Base-by-base conservation (phyloP, 2,888 invertebrate species). In the Druceiella hillmani region DNA sequence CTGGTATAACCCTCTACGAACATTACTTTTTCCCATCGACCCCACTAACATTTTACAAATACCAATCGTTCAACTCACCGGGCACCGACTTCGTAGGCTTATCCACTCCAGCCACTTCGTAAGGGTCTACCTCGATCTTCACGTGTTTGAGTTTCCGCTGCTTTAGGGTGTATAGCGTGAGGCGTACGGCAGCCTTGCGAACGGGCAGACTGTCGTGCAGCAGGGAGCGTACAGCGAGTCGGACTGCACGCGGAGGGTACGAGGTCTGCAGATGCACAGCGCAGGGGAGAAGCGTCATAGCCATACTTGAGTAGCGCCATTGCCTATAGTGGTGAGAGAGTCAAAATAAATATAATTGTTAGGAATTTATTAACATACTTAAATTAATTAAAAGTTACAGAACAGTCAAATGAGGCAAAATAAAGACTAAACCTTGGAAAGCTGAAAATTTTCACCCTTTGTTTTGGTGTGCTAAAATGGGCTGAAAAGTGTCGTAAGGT, bases 281-380 rank as follows among this genome's bases (percentile, higher is more conserved):
- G 52, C 79, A 74, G 2, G 76, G 74, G 5, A 92, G 62, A 64
- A 91, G 78, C 44, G 78, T 77, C 57, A 88, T 75, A 1, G 83
- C 83, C 59, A 90, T 76, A 46, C 81, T 75, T 33, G 83, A 74
- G 46, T 88, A 87, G 31, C 89, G 78, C 93, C 93, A 92, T 56
- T 87, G 87, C 13, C 85, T 83, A 53, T 30, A 62, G 52, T 33
- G 43, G n/a, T n/a, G n/a, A n/a, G n/a, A n/a, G n/a, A n/a, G n/a
- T n/a, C n/a, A 34, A 44, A 30, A 39, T 7, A 37, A 38, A n/a
- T n/a, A n/a, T n/a, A n/a, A n/a, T n/a, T n/a, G n/a, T n/a, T n/a
- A n/a, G n/a, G n/a, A n/a, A n/a, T n/a, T n/a, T n/a, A n/a, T n/a
- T n/a, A n/a, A n/a, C n/a, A n/a, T n/a, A n/a, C n/a, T n/a, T n/a